Evolutionary conservation across 2,888 invertebrate genomes (phyloP).

Genomic region (Papilio protenor): DNA sequence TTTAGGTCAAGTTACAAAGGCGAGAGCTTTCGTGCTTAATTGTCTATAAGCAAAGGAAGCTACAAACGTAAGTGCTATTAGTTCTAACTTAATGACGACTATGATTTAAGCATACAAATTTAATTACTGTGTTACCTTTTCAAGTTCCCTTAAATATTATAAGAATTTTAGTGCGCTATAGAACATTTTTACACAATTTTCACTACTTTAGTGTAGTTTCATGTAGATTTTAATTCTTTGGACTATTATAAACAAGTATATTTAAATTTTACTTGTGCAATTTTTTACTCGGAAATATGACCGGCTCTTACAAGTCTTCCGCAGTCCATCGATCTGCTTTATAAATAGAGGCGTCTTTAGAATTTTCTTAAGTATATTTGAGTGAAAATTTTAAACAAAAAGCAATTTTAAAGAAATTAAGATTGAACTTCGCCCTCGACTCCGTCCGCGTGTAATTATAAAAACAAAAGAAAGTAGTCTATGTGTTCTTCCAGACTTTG

Average conservation of each 20-base stretch:
- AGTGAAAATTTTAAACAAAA: background rate
- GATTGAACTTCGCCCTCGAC: too few species aligned
- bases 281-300: background rate
- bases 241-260: too few species aligned
- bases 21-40: conserved; percentile 26
- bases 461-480: too few species aligned
- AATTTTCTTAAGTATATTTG: background rate
- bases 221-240: too few species aligned
- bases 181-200: too few species aligned
- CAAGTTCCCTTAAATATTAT: background rate
- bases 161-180: too few species aligned
- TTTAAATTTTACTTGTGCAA: too few species aligned
- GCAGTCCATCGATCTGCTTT: conserved; percentile 5
- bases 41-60: conserved; percentile 13
- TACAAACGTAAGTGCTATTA: conserved; percentile 11
- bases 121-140: background rate
- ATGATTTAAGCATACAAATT: background rate
- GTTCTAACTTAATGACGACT: background rate
- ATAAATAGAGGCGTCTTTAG: background rate
- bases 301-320: background rate
- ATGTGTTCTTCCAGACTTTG: too few species aligned
- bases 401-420: background rate
- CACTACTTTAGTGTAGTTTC: too few species aligned
- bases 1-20: conserved; percentile 41
- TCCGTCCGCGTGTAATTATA: too few species aligned